Percentiles rank a stretch among this genome's conserved stretches.
phyloP scores from a whole-genome alignment of 2,888 invertebrate genomes.

The Spilosoma lubricipeda region DNA sequence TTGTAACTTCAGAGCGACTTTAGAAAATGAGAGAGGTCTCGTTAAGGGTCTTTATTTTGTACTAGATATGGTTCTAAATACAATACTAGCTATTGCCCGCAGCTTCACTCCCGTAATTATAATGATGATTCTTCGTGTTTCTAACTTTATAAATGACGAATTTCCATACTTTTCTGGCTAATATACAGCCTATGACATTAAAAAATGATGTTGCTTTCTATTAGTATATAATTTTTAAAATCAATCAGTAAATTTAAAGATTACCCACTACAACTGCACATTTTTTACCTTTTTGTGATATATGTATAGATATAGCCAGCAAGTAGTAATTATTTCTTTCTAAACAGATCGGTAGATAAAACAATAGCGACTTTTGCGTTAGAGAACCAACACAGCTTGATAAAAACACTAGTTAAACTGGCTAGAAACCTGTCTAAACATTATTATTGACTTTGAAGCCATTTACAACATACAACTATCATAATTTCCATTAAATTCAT shows the following conservation, averaged over 20 bases:
- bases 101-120: too few relatives aligned
- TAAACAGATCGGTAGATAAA: neutral
- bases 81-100: too few relatives aligned
- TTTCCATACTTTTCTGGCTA: too few relatives aligned
- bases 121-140: too few relatives aligned
- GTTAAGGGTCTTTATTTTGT: neutral
- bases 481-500: neutral
- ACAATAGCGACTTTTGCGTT: neutral
- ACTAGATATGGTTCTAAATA: neutral
- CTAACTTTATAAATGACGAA: too few relatives aligned
- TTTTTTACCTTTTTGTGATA: neutral
- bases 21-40: neutral
- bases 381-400: neutral
- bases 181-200: too few relatives aligned
- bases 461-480: too few relatives aligned
- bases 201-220: too few relatives aligned
- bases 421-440: neutral
- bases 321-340: neutral
- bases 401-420: neutral
- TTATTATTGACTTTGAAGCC: neutral
- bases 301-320: neutral
- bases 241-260: too few relatives aligned
- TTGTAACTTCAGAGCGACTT: neutral
- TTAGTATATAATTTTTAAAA: too few relatives aligned
- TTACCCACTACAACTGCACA: too few relatives aligned